These are phyloP conservation scores for Calliopum simillimum DNA, from an alignment of 2,888 invertebrate genomes.

Conservation along the genomic window DNA sequence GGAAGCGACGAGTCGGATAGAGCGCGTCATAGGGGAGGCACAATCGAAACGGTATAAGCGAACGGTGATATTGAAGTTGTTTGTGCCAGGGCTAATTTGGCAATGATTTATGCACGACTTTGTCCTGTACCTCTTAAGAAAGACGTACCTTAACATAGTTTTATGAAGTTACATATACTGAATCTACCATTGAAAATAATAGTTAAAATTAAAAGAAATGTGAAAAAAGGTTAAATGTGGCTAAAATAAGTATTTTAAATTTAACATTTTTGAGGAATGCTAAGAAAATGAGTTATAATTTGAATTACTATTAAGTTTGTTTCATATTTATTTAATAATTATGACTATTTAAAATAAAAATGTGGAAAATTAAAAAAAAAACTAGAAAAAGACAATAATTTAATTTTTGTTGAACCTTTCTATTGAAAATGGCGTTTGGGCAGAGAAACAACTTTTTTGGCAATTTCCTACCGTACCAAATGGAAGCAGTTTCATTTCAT, in stretches of 20 bases:
- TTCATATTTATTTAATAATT: too few relatives aligned
- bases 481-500: too few relatives aligned
- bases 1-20: constrained; percentile 66
- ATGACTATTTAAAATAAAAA: too few relatives aligned
- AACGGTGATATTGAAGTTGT: constrained; percentile 1
- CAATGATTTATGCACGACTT: neutral
- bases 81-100: neutral
- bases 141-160: constrained; percentile 14
- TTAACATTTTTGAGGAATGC: too few relatives aligned
- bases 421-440: too few relatives aligned
- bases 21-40: constrained; percentile 67
- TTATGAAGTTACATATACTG: neutral
- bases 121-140: neutral
- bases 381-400: too few relatives aligned
- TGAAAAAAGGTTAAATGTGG: constrained; percentile 20
- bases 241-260: constrained; percentile 6
- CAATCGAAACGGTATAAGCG: constrained; percentile 69
- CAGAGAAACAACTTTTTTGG: too few relatives aligned
- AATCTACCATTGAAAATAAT: neutral
- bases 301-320: too few relatives aligned
- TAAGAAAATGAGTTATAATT: too few relatives aligned
- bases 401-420: too few relatives aligned
- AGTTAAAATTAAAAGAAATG: constrained; percentile 19
- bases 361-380: too few relatives aligned
- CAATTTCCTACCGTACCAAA: too few relatives aligned